These are phyloP conservation scores for Protonibea diacanthus DNA, from an alignment of 2,797 vertebrate genomes.

Conservation along the genomic window DNA sequence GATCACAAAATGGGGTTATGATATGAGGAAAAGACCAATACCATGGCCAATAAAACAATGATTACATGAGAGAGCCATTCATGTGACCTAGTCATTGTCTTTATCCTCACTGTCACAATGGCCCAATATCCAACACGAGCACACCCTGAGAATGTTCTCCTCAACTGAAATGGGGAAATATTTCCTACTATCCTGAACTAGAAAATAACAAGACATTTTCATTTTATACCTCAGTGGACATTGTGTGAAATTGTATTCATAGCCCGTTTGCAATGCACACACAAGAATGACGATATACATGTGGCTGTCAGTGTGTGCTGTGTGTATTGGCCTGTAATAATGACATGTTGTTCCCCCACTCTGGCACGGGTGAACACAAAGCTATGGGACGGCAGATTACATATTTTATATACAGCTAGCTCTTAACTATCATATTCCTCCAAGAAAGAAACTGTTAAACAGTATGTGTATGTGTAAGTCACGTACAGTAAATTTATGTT, in stretches of 20 bases:
- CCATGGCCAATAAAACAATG: conserved; percentile 52
- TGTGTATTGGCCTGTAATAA: conserved; percentile 66
- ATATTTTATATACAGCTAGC: conserved; percentile 50
- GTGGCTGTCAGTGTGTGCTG: conserved; percentile 55
- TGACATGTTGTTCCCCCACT: conserved; percentile 70
- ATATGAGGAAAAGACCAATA: conserved; percentile 32
- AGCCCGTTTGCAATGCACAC: conserved; percentile 73
- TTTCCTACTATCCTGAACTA: conserved; percentile 57
- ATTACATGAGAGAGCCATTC: conserved; percentile 53
- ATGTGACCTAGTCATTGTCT: conserved; percentile 49
- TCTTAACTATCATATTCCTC: conserved; percentile 62
- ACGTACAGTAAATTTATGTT: conserved; percentile 63
- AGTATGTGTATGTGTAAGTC: conserved; percentile 48
- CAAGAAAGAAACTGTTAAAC: conserved; percentile 49
- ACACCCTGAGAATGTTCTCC: conserved; percentile 41
- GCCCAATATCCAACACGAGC: conserved; percentile 35
- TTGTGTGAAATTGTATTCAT: conserved; percentile 76
- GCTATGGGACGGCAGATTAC: conserved; percentile 56
- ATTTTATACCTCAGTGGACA: conserved; percentile 78
- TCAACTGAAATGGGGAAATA: conserved; percentile 44
- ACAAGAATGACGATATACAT: conserved; percentile 51
- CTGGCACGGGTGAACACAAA: conserved; percentile 52
- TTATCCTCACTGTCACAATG: conserved; percentile 37
- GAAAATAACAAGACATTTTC: conserved; percentile 76
- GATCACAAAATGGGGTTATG: conserved; percentile 26